Evolutionary conservation across 2,888 invertebrate genomes (phyloP).

Genomic region (Baronia brevicornis): DNA sequence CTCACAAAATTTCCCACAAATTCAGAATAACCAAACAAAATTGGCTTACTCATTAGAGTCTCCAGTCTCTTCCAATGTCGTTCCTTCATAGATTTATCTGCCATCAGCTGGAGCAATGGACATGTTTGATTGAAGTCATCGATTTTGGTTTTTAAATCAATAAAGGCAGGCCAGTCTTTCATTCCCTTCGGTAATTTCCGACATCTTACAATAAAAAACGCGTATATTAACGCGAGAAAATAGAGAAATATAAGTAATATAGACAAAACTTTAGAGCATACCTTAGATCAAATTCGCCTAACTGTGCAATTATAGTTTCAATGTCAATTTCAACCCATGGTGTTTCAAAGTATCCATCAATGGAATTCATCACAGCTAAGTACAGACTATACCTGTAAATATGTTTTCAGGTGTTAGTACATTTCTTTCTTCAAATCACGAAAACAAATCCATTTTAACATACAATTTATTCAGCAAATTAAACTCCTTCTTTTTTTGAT

Average conservation of each 20-base stretch:
- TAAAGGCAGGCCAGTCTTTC: slow-evolving; percentile 91
- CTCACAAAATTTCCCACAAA: slow-evolving; percentile 2
- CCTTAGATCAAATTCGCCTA: slow-evolving; percentile 89
- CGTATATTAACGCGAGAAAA: not conserved
- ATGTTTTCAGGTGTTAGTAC: not conserved
- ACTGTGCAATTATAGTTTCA: slow-evolving; percentile 84
- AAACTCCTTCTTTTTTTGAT: slow-evolving; percentile 88
- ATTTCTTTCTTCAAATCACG: no score
- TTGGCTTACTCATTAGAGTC: slow-evolving; percentile 52
- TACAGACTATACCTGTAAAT: slow-evolving; percentile 75
- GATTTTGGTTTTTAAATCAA: slow-evolving; percentile 90
- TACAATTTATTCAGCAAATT: slow-evolving; percentile 89
- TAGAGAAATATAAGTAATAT: slow-evolving; percentile 3
- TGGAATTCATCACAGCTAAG: slow-evolving; percentile 87
- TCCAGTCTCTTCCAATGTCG: slow-evolving; percentile 83
- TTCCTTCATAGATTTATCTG: slow-evolving; percentile 89
- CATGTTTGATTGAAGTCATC: slow-evolving; percentile 94
- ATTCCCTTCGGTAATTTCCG: slow-evolving; percentile 88
- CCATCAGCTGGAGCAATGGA: slow-evolving; percentile 90
- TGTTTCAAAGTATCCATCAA: slow-evolving; percentile 90
- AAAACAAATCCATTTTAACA: slow-evolving; percentile 24
- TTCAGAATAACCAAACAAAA: slow-evolving; percentile 1
- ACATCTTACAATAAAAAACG: slow-evolving; percentile 70
- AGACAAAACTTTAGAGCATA: slow-evolving; percentile 33
- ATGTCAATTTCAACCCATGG: slow-evolving; percentile 90